Evolutionary conservation across 1,140 invertebrate species (phyloP).

Genomic region (Scaptomyza graminum): DNA sequence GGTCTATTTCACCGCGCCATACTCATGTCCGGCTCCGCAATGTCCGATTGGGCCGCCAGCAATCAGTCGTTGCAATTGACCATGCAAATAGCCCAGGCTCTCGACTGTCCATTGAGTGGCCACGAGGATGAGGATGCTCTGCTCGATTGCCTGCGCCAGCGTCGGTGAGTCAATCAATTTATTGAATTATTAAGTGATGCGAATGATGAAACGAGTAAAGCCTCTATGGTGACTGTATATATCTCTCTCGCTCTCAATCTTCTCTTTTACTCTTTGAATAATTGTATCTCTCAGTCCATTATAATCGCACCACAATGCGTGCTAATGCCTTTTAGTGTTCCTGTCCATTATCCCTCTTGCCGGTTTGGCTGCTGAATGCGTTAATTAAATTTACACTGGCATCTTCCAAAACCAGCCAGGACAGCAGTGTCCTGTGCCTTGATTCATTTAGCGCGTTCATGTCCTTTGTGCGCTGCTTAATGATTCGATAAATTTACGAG

Average conservation of each 20-base stretch:
- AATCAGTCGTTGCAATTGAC: constrained; percentile 91
- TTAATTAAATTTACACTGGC: constrained; percentile 47
- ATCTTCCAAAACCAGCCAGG: constrained; percentile 36
- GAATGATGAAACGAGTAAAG: constrained; percentile 49
- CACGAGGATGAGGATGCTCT: constrained; percentile 84
- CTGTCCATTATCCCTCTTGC: constrained; percentile 18
- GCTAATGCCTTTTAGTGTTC: constrained; percentile 40
- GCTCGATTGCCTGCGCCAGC: constrained; percentile 87
- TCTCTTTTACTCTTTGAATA: background rate
- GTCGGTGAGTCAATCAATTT: constrained; percentile 76
- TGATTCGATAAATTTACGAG: constrained; percentile 75
- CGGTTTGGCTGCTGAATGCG: constrained; percentile 16
- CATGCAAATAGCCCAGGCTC: constrained; percentile 90
- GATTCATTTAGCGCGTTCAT: constrained; percentile 37
- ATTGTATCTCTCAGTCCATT: constrained; percentile 18
- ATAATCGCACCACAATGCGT: constrained; percentile 51
- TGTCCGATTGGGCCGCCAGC: constrained; percentile 95
- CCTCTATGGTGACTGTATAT: background rate
- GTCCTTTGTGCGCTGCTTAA: constrained; percentile 62
- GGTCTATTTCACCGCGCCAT: constrained; percentile 96
- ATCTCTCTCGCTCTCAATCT: background rate
- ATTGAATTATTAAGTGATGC: constrained; percentile 73
- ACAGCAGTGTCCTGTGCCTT: constrained; percentile 24
- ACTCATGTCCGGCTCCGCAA: constrained; percentile 96
- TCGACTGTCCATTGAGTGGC: constrained; percentile 89